Conservation (phyloP, 2,888 invertebrate genomes). For the Melinopterus prodromus region DNA sequence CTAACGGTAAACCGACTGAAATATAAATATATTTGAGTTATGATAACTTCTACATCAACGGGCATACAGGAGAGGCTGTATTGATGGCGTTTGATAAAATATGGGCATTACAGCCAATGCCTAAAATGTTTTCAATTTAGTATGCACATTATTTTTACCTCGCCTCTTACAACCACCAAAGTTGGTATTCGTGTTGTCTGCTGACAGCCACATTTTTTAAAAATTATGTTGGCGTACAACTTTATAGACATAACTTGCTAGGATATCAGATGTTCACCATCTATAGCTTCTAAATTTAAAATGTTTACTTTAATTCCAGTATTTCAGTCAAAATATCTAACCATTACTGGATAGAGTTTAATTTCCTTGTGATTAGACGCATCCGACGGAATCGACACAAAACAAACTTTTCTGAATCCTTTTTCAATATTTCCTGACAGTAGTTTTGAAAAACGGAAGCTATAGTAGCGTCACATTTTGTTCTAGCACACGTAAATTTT, state of each 20-base stretch:
- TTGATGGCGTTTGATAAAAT: slow-evolving; percentile 42
- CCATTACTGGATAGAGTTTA: slow-evolving; percentile 40
- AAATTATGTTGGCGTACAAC: slow-evolving; percentile 41
- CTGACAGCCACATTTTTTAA: slow-evolving; percentile 41
- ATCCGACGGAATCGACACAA: slow-evolving; percentile 35
- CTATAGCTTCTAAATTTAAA: slow-evolving; percentile 41
- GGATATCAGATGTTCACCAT: slow-evolving; percentile 40
- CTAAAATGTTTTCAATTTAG: slow-evolving; percentile 42
- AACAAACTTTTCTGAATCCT: slow-evolving; percentile 29
- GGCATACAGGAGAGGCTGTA: slow-evolving; percentile 42
- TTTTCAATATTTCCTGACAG: slow-evolving; percentile 22
- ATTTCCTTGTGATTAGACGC: slow-evolving; percentile 41
- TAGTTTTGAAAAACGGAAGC: slow-evolving; percentile 27
- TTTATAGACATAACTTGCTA: slow-evolving; percentile 39
- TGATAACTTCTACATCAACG: slow-evolving; percentile 46
- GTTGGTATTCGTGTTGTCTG: slow-evolving; percentile 46
- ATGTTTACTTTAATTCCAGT: slow-evolving; percentile 36
- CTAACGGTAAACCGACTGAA: slow-evolving; percentile 45
- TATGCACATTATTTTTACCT: slow-evolving; percentile 43
- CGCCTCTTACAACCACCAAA: slow-evolving; percentile 42
- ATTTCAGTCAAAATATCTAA: slow-evolving; percentile 35
- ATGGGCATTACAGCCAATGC: slow-evolving; percentile 47
- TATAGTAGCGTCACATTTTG: slow-evolving; percentile 35
- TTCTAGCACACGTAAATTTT: slow-evolving; percentile 36
- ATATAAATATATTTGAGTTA: slow-evolving; percentile 45